These are phyloP conservation scores for Perca flavescens DNA, from an alignment of 2,113 vertebrate species.

Conservation along the genomic window DNA sequence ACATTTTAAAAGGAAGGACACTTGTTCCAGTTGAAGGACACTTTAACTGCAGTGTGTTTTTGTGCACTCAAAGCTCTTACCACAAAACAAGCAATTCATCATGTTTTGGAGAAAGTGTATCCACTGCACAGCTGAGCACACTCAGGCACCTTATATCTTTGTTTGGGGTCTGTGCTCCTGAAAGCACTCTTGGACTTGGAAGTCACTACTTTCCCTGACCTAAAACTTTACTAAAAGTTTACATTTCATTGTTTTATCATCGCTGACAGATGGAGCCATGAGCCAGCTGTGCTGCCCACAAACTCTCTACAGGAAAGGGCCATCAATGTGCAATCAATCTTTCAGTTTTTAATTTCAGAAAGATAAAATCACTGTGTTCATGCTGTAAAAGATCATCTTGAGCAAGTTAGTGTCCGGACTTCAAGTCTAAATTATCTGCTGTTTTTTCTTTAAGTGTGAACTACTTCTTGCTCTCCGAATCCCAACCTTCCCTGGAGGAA, in stretches of 20 bases:
- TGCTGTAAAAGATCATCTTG: conserved; percentile 18
- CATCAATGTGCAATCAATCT: background rate
- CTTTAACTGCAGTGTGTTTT: conserved; percentile 1
- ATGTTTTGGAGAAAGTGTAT: conserved; percentile 28
- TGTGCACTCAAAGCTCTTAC: background rate
- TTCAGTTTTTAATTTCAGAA: conserved; percentile 11
- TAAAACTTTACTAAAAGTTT: conserved; percentile 39
- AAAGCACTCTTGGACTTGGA: background rate
- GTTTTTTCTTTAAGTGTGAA: conserved; percentile 28
- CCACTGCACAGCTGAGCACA: conserved; percentile 13
- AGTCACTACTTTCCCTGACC: conserved; percentile 42
- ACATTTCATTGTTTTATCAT: conserved; percentile 41
- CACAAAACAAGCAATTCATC: conserved; percentile 55
- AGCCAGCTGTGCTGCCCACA: conserved; percentile 21
- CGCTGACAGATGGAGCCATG: conserved; percentile 1
- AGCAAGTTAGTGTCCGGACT: conserved; percentile 11
- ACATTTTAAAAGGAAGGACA: conserved; percentile 5
- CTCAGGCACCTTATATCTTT: conserved; percentile 32
- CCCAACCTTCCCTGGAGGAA: conserved; percentile 28
- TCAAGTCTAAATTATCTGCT: conserved; percentile 17
- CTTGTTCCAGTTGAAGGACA: conserved; percentile 26
- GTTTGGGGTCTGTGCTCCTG: conserved; percentile 15
- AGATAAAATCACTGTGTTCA: background rate
- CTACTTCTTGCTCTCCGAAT: conserved; percentile 31
- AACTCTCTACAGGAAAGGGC: background rate